Conservation (phyloP, 37 sponge, comb jelly and placozoan species). For the Bolinopsis microptera region DNA sequence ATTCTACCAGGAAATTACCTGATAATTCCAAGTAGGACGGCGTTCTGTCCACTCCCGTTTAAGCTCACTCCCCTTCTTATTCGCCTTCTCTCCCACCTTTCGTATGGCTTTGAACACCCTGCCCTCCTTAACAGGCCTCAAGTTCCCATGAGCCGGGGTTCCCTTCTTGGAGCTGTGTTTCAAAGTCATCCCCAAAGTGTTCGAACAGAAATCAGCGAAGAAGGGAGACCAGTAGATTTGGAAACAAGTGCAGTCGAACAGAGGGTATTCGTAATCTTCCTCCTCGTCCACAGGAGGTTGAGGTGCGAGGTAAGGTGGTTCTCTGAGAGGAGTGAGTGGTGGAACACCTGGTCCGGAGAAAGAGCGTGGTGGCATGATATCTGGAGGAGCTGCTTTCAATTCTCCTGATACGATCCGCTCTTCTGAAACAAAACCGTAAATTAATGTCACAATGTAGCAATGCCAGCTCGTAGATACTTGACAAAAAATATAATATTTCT, state of each 20-base stretch:
- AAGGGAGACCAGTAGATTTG: constrained; percentile 1
- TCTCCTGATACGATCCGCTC: background rate
- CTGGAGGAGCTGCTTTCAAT: background rate
- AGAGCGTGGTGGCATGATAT: too few species aligned
- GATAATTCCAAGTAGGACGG: background rate
- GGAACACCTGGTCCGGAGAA: too few species aligned
- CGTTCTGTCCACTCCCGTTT: background rate
- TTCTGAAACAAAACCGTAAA: too few species aligned
- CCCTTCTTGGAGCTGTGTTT: constrained; percentile 23
- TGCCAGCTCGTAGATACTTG: too few species aligned
- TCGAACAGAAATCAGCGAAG: constrained; percentile 9
- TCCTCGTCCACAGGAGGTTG: background rate
- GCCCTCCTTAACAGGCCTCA: constrained; percentile 4
- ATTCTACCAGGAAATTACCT: too few species aligned
- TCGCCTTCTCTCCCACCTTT: background rate
- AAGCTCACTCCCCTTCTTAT: background rate
- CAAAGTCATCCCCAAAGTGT: background rate
- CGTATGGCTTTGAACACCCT: background rate
- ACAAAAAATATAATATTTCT: too few species aligned
- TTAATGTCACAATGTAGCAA: too few species aligned
- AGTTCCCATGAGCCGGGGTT: background rate
- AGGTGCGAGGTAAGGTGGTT: background rate
- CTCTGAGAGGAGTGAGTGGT: background rate
- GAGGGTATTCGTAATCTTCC: constrained; percentile 5
- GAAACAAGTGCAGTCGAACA: background rate